A percentile compares a stretch with the other conserved stretches of the same genome.
phyloP scores from a whole-genome alignment of 2,113 vertebrate species.

The Scytalopus superciliaris region DNA sequence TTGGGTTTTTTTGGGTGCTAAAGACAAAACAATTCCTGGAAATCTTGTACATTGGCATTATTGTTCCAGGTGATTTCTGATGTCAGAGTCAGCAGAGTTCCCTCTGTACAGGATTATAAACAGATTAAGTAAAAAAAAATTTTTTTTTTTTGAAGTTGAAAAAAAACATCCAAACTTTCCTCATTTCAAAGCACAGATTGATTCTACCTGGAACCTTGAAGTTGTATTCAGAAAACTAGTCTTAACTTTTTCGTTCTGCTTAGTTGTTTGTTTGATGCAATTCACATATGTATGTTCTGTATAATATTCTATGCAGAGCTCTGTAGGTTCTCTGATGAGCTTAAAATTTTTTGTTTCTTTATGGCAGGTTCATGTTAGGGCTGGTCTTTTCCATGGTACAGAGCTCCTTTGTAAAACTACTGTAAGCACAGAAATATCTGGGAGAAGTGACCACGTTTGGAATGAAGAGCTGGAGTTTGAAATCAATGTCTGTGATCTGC shows the following conservation, averaged over 20 bases:
- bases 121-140: not conserved
- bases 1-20: not conserved
- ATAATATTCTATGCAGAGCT: not conserved
- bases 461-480: constrained; percentile 91
- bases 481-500: constrained; percentile 88
- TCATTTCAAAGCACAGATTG: not conserved
- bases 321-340: not conserved
- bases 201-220: not conserved
- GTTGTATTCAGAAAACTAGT: not conserved
- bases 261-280: not conserved
- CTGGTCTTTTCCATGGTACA: constrained; percentile 96
- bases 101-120: not conserved
- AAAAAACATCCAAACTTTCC: fast-evolving
- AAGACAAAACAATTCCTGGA: not conserved
- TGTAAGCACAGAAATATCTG: constrained; percentile 89
- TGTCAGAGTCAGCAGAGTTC: not conserved
- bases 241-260: not conserved
- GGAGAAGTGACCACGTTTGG: constrained; percentile 90
- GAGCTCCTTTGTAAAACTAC: constrained; percentile 92
- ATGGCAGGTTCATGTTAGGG: constrained; percentile 90
- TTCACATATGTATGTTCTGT: not conserved
- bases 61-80: not conserved
- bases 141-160: not conserved
- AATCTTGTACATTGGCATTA: not conserved
- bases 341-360: not conserved